Evolutionary conservation across 2,888 invertebrate species (phyloP), one percentile per base, ranked within the genome.

Genomic region (Caenorhabditis panamensis): DNA sequence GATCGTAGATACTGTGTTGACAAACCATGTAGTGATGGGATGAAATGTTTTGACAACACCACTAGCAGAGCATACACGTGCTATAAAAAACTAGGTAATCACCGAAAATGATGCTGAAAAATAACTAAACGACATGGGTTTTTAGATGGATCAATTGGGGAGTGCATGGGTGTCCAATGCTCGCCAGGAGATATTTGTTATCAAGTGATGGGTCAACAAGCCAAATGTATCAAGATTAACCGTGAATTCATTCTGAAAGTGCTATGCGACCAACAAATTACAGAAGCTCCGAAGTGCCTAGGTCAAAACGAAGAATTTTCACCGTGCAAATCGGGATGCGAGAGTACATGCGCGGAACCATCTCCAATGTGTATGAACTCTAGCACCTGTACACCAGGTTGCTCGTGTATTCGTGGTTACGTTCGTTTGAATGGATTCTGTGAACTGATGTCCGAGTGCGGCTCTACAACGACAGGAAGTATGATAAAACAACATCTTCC

Each of bases 131-230:
- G n/a, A n/a, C n/a, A n/a, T n/a, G n/a, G n/a, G n/a, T 20, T 73
- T 64, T 51, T 47, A 76, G 71, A 71, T 54, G 71, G 69, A 4
- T 26, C n/a, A 0, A 16, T 58, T n/a, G 78, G 71, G 4, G 71
- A 78, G 22, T 78, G 78, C 24, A 44, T 71, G 1, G 64, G 53
- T 16, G 54, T 71, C 13, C 53, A 71, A 44, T 78, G 78, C 41
- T 64, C 71, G 0, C 69, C 64, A 11, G 78, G 78, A 44, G 64
- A 64, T 24, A 53, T 78, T 53, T 78, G 78, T 64, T 78, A 66
- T 31, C 78, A 78, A 24, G 54, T 44, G 5, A 51, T 51, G 22
- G 71, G 71, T 28, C 64, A 78, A 22, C 37, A 6, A 2, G 78
- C 78, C 9, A 59, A 78, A 16, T 78, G 78, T 54, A 64, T 73